These are phyloP conservation scores for Hypotaenidia philippensis DNA, from an alignment of 2,797 vertebrate species.

Conservation along the genomic window DNA sequence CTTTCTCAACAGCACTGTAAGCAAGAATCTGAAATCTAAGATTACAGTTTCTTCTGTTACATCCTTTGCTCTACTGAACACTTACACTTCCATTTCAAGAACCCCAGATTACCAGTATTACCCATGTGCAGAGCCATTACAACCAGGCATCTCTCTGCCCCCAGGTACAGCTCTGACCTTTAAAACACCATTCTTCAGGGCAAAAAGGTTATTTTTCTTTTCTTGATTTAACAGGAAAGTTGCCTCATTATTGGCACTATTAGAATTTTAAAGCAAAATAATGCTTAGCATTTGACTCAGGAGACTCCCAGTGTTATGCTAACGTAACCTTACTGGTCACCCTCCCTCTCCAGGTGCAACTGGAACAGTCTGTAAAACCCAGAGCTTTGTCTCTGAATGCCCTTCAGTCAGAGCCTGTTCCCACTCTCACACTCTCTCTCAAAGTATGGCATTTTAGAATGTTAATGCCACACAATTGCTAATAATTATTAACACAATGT, in stretches of 20 bases:
- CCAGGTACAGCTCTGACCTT: conserved; percentile 43
- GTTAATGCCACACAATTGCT: background rate
- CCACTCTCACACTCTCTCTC: accelerated
- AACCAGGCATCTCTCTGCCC: background rate
- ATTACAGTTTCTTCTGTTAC: background rate
- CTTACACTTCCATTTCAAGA: background rate
- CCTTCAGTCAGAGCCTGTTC: accelerated
- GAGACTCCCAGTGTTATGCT: background rate
- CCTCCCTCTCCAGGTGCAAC: no score
- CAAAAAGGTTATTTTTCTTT: background rate
- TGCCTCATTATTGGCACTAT: conserved; percentile 11
- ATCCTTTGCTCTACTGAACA: background rate
- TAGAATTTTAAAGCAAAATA: background rate
- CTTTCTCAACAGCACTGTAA: background rate
- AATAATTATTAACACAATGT: background rate
- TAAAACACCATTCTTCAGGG: background rate
- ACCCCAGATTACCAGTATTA: background rate
- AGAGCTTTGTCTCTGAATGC: background rate
- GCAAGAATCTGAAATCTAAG: background rate
- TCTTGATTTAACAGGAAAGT: background rate
- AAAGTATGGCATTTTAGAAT: background rate
- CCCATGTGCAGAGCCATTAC: background rate
- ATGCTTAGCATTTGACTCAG: background rate
- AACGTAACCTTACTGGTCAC: background rate
- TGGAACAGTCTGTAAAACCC: accelerated